Evolutionary conservation across 1,140 invertebrate species (phyloP), one percentile per base, ranked within the genome.

Genomic region (Euglossa dilemma): DNA sequence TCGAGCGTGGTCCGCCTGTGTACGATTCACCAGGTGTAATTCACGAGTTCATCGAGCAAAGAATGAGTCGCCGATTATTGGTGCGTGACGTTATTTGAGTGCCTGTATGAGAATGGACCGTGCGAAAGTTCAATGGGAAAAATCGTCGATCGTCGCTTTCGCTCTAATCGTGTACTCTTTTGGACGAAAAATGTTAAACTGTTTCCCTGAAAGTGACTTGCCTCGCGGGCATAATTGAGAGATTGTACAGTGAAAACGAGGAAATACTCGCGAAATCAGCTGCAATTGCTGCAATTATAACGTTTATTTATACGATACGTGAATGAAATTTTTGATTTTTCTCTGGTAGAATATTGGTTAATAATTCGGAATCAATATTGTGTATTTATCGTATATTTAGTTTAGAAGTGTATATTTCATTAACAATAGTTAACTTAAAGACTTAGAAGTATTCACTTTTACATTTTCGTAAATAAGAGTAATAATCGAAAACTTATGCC

Each of bases 81-180:
- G 74, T 54, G 74, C 74, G 74, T 77, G 61, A 77, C 74, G 59
- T 20, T 25, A 56, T 59, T 47, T 16, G 6, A 45, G 56, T 16
- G 11, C 25, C 23, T 36, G 18, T 20, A 14, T 18, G 43, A 47
- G 47, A 66, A 66, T 12, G 28, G 28, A 77, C 47, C 74, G 74
- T 77, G 74, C n/a, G 74, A 77, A 66, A 66, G 52, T 66, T 5
- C 18, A 23, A 0, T 5, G 12, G 23, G 59, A 25, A 71, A 71
- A 69, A 47, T 8, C 28, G 61, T 20, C 18, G 45, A 6, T 52
- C 67, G n/a, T 28, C 67, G 67, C 67, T 70, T 70, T 70, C 67
- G 45, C 67, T 70, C 6, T 70, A 18, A 70, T 71, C n/a, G 25
- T 14, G 18, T 36, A 28, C 69, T 16, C 47, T 20, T 71, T 71